phyloP scores from a whole-genome alignment of 2,888 invertebrate species.

The Pycnomerus fuliginosus region DNA sequence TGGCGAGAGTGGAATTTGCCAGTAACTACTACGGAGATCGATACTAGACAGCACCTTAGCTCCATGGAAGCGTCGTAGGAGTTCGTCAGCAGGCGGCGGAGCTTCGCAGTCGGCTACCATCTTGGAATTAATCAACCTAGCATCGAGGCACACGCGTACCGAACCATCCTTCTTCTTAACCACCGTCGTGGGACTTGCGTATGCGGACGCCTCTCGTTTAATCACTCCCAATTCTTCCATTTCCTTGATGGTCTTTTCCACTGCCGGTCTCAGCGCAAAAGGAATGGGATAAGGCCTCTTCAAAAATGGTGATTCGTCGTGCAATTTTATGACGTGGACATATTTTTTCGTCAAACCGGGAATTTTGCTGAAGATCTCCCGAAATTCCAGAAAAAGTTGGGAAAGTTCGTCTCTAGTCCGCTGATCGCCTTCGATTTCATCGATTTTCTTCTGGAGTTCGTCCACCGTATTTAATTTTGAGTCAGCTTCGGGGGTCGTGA shows the following conservation, averaged over 20 bases:
- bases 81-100: background rate
- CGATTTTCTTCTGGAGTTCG: no score
- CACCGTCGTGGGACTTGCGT: background rate
- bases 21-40: background rate
- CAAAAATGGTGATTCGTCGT: background rate
- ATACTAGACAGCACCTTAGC: background rate
- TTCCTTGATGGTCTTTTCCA: background rate
- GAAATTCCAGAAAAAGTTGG: no score
- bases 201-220: background rate
- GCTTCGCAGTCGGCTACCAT: background rate
- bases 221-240: background rate
- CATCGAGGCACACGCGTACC: background rate
- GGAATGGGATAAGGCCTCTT: background rate
- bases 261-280: background rate
- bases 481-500: no score
- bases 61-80: background rate
- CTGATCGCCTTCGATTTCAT: no score
- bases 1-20: background rate
- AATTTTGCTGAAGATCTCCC: background rate
- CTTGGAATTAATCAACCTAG: background rate
- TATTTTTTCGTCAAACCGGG: background rate
- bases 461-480: no score
- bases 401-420: no score
- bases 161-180: background rate
- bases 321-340: background rate